Evolutionary conservation across 1,140 invertebrate genomes (phyloP), one percentile per base, ranked within the genome.

Genomic region (Tribolium madens): DNA sequence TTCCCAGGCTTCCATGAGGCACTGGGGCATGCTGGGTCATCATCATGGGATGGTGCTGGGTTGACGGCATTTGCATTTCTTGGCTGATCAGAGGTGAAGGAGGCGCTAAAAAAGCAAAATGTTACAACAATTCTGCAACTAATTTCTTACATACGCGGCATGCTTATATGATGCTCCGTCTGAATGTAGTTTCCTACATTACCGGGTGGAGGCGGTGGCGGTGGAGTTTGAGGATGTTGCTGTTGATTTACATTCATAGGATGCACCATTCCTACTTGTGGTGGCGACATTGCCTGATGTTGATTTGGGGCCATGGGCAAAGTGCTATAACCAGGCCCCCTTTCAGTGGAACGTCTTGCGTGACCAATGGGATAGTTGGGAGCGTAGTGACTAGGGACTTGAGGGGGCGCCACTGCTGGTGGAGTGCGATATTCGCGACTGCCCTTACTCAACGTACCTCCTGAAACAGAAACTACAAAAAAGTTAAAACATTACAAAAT

Each of bases 351-450:
- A 15, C 92, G 88, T 81, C 92, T 87, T 0, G 92, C 91, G 88
- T 95, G 93, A 0, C 93, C 93, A 72, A 95, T 87, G 1, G 96
- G 95, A 88, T 96, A 97, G 87, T 97, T 97, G 4, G 96, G 96
- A 9, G 95, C 96, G 87, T 98, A 98, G 86, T 97, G 96, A 83
- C 94, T 96, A 2, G 97, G 97, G 64, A 98, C 94, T 87, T 96
- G 95, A 9, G 97, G 97, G 5, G 97, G 97, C 21, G 96, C 96
- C 10, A 99, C 96, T 42, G 95, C 96, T 6, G 97, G 96, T 10
- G 96, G 95, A 14, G 97, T 96, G 78, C 97, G 90, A 87, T 98
- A 98, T 83, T 96, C 96, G 50, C 94, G 89, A 75, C 80, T 84
- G 36, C 79, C 82, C 77, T 86, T 85, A 53, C 83, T 84, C 31